Conservation (phyloP, 2,113 vertebrate genomes). For the Jacana jacana region DNA sequence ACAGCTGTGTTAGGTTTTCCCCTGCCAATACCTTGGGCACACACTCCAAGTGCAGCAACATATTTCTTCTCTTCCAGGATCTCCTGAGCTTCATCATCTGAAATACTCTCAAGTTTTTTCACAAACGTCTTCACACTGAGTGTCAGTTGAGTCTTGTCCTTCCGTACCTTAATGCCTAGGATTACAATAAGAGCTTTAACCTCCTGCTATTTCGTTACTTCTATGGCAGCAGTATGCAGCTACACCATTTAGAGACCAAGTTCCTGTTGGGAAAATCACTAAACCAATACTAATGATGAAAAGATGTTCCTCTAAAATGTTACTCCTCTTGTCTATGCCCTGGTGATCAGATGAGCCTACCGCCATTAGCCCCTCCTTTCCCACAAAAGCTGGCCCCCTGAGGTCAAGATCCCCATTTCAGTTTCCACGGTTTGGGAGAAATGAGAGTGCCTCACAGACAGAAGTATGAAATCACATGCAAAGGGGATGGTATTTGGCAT, state of each 20-base stretch:
- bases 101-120: conserved; percentile 59
- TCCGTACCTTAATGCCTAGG: conserved; percentile 71
- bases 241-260: not conserved
- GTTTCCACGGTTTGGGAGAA: not conserved
- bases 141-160: conserved; percentile 72
- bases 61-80: conserved; percentile 82
- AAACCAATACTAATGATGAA: not conserved
- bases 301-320: not conserved
- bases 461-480: not conserved
- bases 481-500: not conserved
- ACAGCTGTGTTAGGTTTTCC: not conserved
- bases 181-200: conserved; percentile 13
- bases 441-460: rapidly evolving
- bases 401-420: not conserved
- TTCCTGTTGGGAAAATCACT: not conserved
- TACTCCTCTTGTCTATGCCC: not conserved
- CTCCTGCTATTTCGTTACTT: not conserved
- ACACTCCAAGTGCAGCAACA: conserved; percentile 79
- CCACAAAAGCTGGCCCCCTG: not conserved
- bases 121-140: conserved; percentile 75
- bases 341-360: not conserved
- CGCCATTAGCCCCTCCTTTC: not conserved
- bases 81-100: conserved; percentile 69
- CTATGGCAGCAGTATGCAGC: not conserved
- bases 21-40: conserved; percentile 75